Evolutionary conservation across 2,113 vertebrate genomes (phyloP), one percentile per base, ranked within the genome.

Genomic region (Bettongia penicillata): DNA sequence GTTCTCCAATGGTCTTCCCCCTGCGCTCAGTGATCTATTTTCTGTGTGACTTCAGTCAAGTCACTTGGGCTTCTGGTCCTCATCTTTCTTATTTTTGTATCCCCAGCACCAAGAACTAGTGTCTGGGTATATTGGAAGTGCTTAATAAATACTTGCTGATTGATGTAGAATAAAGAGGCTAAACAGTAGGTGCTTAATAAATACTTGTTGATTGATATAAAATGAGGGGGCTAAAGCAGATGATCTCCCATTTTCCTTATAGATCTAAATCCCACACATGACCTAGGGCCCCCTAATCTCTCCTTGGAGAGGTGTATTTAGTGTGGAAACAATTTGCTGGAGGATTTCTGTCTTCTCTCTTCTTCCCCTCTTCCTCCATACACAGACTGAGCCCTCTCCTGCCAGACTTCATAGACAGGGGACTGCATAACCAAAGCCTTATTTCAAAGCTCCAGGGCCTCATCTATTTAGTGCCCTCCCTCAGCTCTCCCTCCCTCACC

Each of bases 401-500:
- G 61, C 37, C 16, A n/a, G 61, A 77, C 61, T 77, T 77, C 61
- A 77, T 77, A 77, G 61, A 77, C 1, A 1, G 37, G 61, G 61
- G 61, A 77, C 61, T n/a, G 61, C 61, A 77, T 77, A 77, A 77
- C 61, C 61, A n/a, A 19, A 77, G 37, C 14, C 31, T 89, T 10
- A 22, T 1, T 1, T 23, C 52, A 22, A 90, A 92, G 55, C 28
- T 47, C 61, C 19, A 8, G 89, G 90, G 68, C 2, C 37, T 77
- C 57, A 25, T 28, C 90, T 19, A 25, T 12, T 68, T 90, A 49
- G 43, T 37, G 26, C 22, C 91, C 90, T 90, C 28, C 0, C 0
- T 6, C 4, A 7, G 0, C 0, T 47, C 48, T 47, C 28, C 22
- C 0, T 6, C 24, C 93, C 22, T 31, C 0, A 0, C 24, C 89